Percentiles rank a stretch among this genome's conserved stretches.
phyloP scores from a whole-genome alignment of 2,797 vertebrate genomes.

The Enteromius radiatus region DNA sequence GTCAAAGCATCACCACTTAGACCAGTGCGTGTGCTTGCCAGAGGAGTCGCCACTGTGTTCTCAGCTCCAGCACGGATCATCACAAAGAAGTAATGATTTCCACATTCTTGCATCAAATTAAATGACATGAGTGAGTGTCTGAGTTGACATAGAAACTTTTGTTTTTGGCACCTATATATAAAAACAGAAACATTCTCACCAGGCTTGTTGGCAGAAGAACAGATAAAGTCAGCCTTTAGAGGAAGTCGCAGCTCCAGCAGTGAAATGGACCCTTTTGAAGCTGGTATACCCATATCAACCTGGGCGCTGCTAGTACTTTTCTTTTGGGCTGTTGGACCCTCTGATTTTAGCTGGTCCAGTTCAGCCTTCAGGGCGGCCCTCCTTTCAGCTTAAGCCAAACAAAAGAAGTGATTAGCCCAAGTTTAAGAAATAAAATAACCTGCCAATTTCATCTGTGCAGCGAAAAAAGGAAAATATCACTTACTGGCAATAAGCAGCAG shows the following conservation, averaged over 20 bases:
- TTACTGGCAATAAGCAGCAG: constrained; percentile 92
- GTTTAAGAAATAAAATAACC: background rate
- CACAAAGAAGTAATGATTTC: constrained; percentile 90
- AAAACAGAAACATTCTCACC: constrained; percentile 71
- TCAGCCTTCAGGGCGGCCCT: constrained; percentile 85
- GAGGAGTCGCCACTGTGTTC: constrained; percentile 88
- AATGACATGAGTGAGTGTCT: background rate
- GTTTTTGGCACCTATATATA: too few species aligned
- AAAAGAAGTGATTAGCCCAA: constrained; percentile 15
- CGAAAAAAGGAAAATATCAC: constrained; percentile 58
- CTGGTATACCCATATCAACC: constrained; percentile 63
- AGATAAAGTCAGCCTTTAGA: constrained; percentile 96
- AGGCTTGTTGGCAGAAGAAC: constrained; percentile 85
- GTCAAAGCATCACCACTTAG: constrained; percentile 92
- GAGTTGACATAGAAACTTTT: too few species aligned
- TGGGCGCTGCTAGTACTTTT: constrained; percentile 65
- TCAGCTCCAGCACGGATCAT: constrained; percentile 88
- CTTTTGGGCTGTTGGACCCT: constrained; percentile 77
- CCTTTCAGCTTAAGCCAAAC: constrained; percentile 81
- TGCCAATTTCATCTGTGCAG: background rate
- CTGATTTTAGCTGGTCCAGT: constrained; percentile 85
- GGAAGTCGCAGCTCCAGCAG: constrained; percentile 91
- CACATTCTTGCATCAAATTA: constrained; percentile 74
- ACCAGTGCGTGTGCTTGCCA: constrained; percentile 84
- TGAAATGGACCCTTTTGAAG: constrained; percentile 88